phyloP scores from a whole-genome alignment of 2,888 invertebrate species.

The Pyrrhosoma nymphula region DNA sequence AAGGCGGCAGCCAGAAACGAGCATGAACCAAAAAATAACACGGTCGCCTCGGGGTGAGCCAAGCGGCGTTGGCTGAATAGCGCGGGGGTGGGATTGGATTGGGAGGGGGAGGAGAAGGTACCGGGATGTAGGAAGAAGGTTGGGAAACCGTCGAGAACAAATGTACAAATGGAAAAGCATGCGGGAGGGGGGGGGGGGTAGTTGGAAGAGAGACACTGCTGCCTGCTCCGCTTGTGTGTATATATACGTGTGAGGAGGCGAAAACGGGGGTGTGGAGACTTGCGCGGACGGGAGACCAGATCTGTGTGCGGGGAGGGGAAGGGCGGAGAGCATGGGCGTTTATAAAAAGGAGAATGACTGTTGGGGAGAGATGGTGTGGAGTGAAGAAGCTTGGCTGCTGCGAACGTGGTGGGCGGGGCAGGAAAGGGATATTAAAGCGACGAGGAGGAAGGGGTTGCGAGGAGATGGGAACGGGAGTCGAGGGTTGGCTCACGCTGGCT shows the following conservation, averaged over 20 bases:
- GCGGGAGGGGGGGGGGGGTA: background rate
- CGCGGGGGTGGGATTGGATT: background rate
- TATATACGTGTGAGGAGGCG: background rate
- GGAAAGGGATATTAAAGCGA: constrained; percentile 3
- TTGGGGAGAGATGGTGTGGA: constrained; percentile 7
- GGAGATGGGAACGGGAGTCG: background rate
- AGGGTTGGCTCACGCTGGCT: background rate
- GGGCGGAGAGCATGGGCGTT: constrained; percentile 9
- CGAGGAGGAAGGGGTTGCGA: background rate
- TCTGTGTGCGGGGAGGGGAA: background rate
- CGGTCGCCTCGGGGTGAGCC: constrained; percentile 22
- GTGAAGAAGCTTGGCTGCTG: constrained; percentile 21
- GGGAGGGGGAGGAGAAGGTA: background rate
- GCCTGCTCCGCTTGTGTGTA: background rate
- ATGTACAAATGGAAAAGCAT: background rate
- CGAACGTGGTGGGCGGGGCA: background rate
- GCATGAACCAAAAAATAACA: constrained; percentile 35
- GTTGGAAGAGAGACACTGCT: background rate
- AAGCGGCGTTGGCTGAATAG: background rate
- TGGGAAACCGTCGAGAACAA: constrained; percentile 35
- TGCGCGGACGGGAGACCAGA: background rate
- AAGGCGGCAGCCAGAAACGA: constrained; percentile 38
- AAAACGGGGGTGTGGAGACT: background rate
- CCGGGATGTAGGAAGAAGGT: background rate
- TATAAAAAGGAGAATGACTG: constrained; percentile 21